A percentile compares a stretch with the other conserved stretches of the same genome.
Conservation (phyloP, 1,140 invertebrate genomes). For the Anadara kagoshimensis region DNA sequence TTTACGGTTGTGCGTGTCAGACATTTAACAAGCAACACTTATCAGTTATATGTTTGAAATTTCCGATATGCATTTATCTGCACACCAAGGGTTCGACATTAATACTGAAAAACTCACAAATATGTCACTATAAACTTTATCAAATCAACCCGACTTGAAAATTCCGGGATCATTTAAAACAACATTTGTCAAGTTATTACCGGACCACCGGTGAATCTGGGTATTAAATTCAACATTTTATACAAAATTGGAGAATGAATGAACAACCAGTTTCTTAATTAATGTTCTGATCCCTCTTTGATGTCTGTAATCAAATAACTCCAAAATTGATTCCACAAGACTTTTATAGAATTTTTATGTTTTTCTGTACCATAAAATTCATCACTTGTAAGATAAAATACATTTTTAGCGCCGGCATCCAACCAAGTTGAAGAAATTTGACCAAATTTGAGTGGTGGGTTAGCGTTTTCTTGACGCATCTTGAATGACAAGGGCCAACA, state of each 20-base stretch:
- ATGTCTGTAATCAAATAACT: slow-evolving; percentile 12
- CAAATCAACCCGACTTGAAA: not conserved
- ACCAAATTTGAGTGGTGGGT: slow-evolving; percentile 14
- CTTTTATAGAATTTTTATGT: slow-evolving; percentile 16
- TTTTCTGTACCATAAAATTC: slow-evolving; percentile 15
- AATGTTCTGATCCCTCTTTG: slow-evolving; percentile 12
- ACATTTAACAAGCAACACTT: not conserved
- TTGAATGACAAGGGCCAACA: too few species aligned
- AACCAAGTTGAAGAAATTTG: slow-evolving; percentile 18
- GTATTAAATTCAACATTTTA: slow-evolving; percentile 19
- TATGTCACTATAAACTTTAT: not conserved
- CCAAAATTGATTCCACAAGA: slow-evolving; percentile 15
- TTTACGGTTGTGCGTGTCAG: not conserved
- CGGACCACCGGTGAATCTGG: slow-evolving; percentile 7
- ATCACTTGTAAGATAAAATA: slow-evolving; percentile 12
- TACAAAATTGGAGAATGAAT: slow-evolving; percentile 17
- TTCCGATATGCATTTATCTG: slow-evolving; percentile 15
- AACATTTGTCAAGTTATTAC: slow-evolving; percentile 15
- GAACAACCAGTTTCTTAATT: slow-evolving; percentile 15
- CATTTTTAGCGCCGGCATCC: slow-evolving; percentile 6
- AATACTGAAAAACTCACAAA: not conserved
- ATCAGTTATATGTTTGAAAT: slow-evolving; percentile 8
- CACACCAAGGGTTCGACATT: slow-evolving; percentile 2
- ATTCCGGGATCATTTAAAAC: slow-evolving; percentile 10
- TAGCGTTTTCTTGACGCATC: not conserved